These are phyloP conservation scores for Eulacestoma nigropectus DNA, from an alignment of 2,113 vertebrate genomes.

Conservation along the genomic window DNA sequence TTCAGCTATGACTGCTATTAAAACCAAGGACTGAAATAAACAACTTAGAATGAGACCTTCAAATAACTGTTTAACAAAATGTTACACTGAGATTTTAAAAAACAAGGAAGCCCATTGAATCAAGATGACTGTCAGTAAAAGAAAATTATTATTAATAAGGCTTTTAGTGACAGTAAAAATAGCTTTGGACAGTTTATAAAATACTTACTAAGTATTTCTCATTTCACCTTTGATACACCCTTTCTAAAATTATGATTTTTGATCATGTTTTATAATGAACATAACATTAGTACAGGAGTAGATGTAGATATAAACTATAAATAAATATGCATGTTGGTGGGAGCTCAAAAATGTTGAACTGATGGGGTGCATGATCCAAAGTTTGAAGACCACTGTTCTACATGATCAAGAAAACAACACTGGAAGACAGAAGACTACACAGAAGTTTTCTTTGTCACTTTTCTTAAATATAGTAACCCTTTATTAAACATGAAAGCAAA, in stretches of 20 bases:
- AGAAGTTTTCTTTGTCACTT: neutral
- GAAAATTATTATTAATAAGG: neutral
- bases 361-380: fast-evolving
- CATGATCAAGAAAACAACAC: neutral
- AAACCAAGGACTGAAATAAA: neutral
- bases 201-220: neutral
- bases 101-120: neutral
- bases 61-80: neutral
- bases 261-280: neutral
- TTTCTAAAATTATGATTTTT: neutral
- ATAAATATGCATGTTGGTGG: neutral
- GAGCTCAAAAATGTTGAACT: neutral
- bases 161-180: neutral
- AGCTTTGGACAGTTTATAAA: neutral
- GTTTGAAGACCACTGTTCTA: neutral
- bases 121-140: neutral
- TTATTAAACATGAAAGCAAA: neutral
- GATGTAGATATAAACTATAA: neutral
- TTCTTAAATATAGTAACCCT: neutral
- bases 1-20: neutral
- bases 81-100: neutral
- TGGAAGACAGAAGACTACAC: neutral
- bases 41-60: neutral
- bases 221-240: neutral
- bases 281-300: neutral